Evolutionary conservation across 2,888 invertebrate genomes (phyloP), one percentile per base, ranked within the genome.

Genomic region (Meteorus cinctellus): DNA sequence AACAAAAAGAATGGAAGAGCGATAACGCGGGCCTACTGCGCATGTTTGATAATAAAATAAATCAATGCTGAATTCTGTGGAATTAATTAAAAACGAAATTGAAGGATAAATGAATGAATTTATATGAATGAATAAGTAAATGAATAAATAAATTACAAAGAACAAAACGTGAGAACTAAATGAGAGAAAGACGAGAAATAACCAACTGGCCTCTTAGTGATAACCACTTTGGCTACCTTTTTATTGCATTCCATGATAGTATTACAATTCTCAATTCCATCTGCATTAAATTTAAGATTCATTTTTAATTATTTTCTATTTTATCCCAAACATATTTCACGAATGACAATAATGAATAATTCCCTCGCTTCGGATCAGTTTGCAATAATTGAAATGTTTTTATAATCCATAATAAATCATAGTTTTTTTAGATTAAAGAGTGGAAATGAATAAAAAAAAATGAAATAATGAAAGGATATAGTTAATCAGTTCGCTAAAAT

Each of bases 11-110:
- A 34, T 60, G 8, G n/a, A 29, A 41, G 12, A 74, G n/a, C 29
- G 71, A 62, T 45, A 45, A 71, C 31, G 62, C 34, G 71, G 75
- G 71, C 75, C 75, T 75, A 75, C 66, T 71, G 71, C 45, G 45
- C 14, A 65, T 74, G 51, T 75, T 70, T 70, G 5, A 27, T 48
- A 36, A 66, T 65, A 24, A 62, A 71, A 19, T 19, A 69, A 70
- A 51, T 70, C 36, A 19, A 70, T 65, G 65, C 19, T 24, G 41
- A 70, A 59, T 70, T 29, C 10, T 34, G 24, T 19, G 19, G 19
- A 12, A 59, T 24, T 29, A 31, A 55, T 70, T 34, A 1, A 41
- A 5, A 66, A 27, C 14, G 6, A 66, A 19, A 27, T 8, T 19
- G 24, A 27, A 19, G 1, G 41, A 66, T 14, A 66, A 19, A 24